Evolutionary conservation across 2,113 vertebrate species (phyloP).

Genomic region (Nothobranchius kuhntae): DNA sequence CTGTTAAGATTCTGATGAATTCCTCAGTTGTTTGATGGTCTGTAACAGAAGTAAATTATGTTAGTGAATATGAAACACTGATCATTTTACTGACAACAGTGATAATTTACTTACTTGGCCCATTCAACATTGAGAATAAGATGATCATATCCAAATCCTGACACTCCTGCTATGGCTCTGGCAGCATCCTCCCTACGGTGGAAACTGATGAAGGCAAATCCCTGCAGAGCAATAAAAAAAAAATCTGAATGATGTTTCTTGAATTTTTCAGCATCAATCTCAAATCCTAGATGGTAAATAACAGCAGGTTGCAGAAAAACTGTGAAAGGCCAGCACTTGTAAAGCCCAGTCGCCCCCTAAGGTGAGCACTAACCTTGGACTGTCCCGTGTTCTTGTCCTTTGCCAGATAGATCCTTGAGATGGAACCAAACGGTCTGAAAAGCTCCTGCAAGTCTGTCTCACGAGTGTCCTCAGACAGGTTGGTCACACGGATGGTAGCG

Average conservation of each 20-base stretch:
- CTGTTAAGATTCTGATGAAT: conserved; percentile 29
- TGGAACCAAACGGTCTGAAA: conserved; percentile 96
- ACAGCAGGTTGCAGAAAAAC: background rate
- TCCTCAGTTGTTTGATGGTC: conserved; percentile 82
- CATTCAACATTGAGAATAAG: conserved; percentile 97
- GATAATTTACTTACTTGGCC: conserved; percentile 87
- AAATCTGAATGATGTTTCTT: background rate
- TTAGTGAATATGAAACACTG: background rate
- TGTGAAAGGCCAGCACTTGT: too few relatives aligned
- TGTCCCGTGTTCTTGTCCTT: conserved; percentile 98
- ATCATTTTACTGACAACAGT: background rate
- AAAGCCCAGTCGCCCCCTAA: background rate
- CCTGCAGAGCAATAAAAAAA: conserved; percentile 68
- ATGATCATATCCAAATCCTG: conserved; percentile 95
- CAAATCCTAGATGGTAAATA: accelerated
- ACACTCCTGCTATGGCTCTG: conserved; percentile 90
- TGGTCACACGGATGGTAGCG: conserved; percentile 96
- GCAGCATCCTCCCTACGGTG: conserved; percentile 94
- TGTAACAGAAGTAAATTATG: conserved; percentile 42
- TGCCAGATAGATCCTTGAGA: conserved; percentile 95
- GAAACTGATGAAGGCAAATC: conserved; percentile 97
- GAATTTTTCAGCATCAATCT: background rate
- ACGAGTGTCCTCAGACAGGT: conserved; percentile 95
- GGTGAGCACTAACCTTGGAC: conserved; percentile 84
- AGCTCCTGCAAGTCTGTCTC: conserved; percentile 98